These are phyloP conservation scores for Ophioderma brevispina DNA, from an alignment of 35 echinoderm and acorn worm species.

Conservation along the genomic window DNA sequence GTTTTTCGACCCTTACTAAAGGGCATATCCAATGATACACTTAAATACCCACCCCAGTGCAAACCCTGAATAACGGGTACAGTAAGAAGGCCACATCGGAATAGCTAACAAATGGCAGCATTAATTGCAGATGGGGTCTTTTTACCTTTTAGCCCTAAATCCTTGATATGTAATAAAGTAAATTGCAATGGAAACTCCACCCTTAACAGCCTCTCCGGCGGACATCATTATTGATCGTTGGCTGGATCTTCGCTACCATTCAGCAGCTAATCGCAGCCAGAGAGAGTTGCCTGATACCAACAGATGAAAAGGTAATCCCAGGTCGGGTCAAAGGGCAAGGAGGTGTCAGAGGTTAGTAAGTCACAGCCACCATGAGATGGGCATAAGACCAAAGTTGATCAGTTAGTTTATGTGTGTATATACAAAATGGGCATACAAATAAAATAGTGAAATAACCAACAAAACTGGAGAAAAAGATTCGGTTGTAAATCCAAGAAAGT, in stretches of 20 bases:
- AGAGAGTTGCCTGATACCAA: neutral
- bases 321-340: neutral
- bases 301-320: neutral
- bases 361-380: neutral
- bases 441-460: no score
- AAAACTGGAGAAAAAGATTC: no score
- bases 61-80: neutral
- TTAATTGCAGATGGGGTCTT: neutral
- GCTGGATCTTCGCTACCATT: conserved; percentile 60
- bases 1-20: no score
- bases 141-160: neutral
- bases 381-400: neutral
- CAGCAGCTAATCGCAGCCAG: conserved; percentile 32
- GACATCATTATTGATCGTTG: conserved; percentile 92
- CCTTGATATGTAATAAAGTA: neutral
- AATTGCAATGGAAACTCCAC: neutral
- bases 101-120: neutral
- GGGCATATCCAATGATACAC: neutral
- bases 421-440: no score
- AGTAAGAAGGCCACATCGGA: neutral
- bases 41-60: neutral
- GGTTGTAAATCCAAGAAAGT: no score
- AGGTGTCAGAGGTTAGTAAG: neutral
- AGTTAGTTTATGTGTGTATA: neutral
- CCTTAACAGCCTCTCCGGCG: conserved; percentile 93